Base-by-base conservation (phyloP, 2,888 invertebrate genomes). In the Drosophila setosimentum region DNA sequence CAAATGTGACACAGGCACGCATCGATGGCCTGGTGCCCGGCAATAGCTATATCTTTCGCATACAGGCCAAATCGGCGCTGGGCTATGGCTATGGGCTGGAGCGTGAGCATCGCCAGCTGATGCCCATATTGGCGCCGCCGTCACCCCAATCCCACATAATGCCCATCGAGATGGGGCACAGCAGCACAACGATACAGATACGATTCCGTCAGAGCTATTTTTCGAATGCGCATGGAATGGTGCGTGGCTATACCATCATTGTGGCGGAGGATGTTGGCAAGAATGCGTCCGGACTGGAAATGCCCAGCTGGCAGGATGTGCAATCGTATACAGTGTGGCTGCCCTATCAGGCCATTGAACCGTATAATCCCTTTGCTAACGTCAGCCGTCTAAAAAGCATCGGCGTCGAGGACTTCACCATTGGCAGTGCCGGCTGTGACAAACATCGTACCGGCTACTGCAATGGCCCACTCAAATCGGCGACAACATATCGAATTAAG, bases 391-490 rank as follows among this genome's bases (percentile, higher is more conserved):
- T 48, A 11, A 2, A 49, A 0, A 95, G 95, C 62, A 94, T 96
- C 79, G 97, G 97, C 93, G 96, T 96, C 91, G 95, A 95, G 83
- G 97, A 97, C 93, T 98, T 97, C 93, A 97, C 96, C 24, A 96
- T 98, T 80, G 98, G 98, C 16, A 94, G 95, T 51, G 96, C 97
- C 92, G 95, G 96, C 81, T 97, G 97, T 93, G 97, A 97, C 91
- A 95, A 95, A 79, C 95, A 95, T 87, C 95, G 95, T 54, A 94
- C 95, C 57, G 96, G 96, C 32, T 98, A 98, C 93, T 99, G 99
- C 94, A 99, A 99, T 94, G 99, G 99, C 0, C 98, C 98, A 5
- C 94, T 99, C 97, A 98, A 93, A 96, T 98, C 37, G 97, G 97
- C 83, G 0, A 96, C 98, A 48, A 96, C 96, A 0, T 99, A 99